Evolutionary conservation across 2,888 invertebrate genomes (phyloP), one percentile per base, ranked within the genome.

Genomic region (Epirrhoe tristata): DNA sequence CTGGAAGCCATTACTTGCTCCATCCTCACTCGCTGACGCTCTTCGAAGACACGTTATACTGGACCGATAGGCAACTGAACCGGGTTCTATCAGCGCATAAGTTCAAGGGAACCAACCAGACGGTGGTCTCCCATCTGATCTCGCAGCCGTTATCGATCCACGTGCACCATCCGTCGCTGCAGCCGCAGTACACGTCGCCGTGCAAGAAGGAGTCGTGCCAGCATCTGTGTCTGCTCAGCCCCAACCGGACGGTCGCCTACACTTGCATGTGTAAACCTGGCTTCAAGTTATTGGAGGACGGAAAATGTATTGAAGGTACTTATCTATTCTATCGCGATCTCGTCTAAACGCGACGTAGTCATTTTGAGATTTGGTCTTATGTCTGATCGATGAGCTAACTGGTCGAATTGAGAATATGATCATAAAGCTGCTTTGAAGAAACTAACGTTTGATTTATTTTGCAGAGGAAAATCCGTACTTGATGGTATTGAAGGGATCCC

Each of bases 41-140:
- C 6, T 99, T 99, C 86, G 99, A 99, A 86, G 98, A 99, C 81
- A 97, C 97, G 0, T 93, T 99, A 63, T 99, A 98, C 89, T 99
- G 99, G 98, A 99, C 99, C 0, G 99, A 99, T 85, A 94, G 98
- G 1, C 98, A 99, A 85, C 90, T 98, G 48, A 99, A 99, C 84
- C 92, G 98, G 17, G 98, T 98, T 12, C 88, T 97, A 5, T 98
- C 97, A 0, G 98, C 98, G 0, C 97, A 98, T 86, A 99, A 99
- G 90, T 98, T 97, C 89, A 96, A 95, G 76, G 99, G 99, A 14
- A 94, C 95, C 32, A 98, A 98, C 84, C 98, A 98, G 86, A 98
- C 98, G 0, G 98, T 99, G 0, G 97, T 99, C 0, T 98, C 98
- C 0, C 98, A 99, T 86, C 93, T 98, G 63, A 98, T 99, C 74